Conservation (phyloP, 2,797 vertebrate species). For the Gallirallus australis region DNA sequence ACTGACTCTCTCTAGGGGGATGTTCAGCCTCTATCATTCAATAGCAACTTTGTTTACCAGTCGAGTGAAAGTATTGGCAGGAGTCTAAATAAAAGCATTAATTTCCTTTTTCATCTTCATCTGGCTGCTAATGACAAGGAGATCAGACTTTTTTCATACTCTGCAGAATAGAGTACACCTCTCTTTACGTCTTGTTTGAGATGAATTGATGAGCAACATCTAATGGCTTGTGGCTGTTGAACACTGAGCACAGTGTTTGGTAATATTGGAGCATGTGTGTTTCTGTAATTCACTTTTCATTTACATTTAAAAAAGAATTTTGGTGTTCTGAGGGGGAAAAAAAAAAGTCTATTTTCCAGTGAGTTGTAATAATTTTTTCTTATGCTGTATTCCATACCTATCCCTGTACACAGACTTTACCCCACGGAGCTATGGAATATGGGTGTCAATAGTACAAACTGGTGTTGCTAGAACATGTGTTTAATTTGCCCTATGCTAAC, state of each 20-base stretch:
- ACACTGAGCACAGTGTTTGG: neutral
- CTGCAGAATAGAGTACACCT: neutral
- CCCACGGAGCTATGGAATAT: neutral
- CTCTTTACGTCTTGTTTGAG: neutral
- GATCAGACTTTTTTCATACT: neutral
- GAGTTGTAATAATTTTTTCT: neutral
- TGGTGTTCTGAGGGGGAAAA: neutral
- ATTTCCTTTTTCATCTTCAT: slow-evolving; percentile 21
- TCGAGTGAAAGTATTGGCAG: slow-evolving; percentile 20
- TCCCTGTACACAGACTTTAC: neutral
- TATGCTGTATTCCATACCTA: neutral
- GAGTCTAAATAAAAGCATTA: slow-evolving; percentile 19
- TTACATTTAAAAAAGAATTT: neutral
- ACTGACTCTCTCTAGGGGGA: neutral
- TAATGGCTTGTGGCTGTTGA: neutral
- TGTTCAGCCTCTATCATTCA: slow-evolving; percentile 11
- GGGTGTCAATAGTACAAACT: neutral
- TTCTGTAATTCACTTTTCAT: neutral
- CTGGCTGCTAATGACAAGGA: neutral
- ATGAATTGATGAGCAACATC: neutral
- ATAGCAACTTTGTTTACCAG: slow-evolving; percentile 13
- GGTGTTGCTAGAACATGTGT: neutral
- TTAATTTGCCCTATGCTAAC: neutral
- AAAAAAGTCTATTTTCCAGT: neutral
- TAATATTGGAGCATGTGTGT: neutral